phyloP scores from a whole-genome alignment of 2,888 invertebrate species.

The Tipula helvola region DNA sequence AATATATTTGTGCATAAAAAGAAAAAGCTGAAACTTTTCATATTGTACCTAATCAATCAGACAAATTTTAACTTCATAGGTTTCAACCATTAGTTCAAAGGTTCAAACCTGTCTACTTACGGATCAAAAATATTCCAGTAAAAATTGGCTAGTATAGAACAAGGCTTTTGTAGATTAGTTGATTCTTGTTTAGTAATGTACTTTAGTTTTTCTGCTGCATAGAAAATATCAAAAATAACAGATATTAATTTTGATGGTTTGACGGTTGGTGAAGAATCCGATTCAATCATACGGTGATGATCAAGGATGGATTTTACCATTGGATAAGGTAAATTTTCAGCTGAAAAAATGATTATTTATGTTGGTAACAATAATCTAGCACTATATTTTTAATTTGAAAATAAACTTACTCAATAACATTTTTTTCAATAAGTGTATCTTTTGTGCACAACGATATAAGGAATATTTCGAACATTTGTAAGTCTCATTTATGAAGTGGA shows the following conservation, averaged over 20 bases:
- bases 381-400: background rate
- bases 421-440: constrained; percentile 29
- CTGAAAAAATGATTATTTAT: constrained; percentile 19
- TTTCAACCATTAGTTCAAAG: background rate
- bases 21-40: too few species aligned
- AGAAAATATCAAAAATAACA: constrained; percentile 32
- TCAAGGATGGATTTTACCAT: constrained; percentile 30
- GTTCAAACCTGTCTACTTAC: constrained; percentile 20
- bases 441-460: constrained; percentile 32
- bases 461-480: constrained; percentile 24
- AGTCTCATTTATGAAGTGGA: background rate
- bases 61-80: too few species aligned
- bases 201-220: constrained; percentile 31
- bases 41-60: too few species aligned
- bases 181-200: constrained; percentile 23
- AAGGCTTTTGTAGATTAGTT: constrained; percentile 25
- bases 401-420: constrained; percentile 27
- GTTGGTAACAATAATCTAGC: too few species aligned
- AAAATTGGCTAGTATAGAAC: constrained; percentile 28
- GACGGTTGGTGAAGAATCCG: constrained; percentile 26
- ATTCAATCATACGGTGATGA: constrained; percentile 26
- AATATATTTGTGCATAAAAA: too few species aligned
- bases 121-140: constrained; percentile 35
- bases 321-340: constrained; percentile 29
- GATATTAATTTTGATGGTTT: constrained; percentile 30